Base-by-base conservation (phyloP, 2,797 vertebrate genomes). In the Oophaga sylvatica region DNA sequence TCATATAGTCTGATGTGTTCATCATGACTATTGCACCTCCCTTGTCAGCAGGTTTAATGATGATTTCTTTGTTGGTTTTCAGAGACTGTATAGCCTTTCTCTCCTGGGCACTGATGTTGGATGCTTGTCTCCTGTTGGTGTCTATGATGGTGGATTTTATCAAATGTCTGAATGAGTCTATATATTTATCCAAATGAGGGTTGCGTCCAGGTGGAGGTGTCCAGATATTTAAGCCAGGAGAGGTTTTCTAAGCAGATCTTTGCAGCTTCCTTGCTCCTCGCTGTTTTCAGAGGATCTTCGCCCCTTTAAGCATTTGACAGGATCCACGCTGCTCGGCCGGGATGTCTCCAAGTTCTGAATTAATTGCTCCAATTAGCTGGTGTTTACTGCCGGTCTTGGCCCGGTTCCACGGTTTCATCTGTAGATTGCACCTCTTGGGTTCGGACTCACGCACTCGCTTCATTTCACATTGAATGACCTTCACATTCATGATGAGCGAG, bases 381-480 rank as follows among this genome's bases (percentile, higher is more conserved):
- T 90, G 87, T 87, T 91, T 90, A 68, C 87, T 89, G 68, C 90
- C 15, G 81, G 26, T 79, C 79, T 81, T 90, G 87, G 80, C 84
- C 86, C 2, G 19, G 22, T 59, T 89, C 60, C 83, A 85, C 70
- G 29, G 81, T 62, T 60, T 65, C 88, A 82, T 19, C 45, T 87
- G 65, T 67, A 84, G 83, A 81, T 63, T 85, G 68, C 26, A 76
- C 20, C 26, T 80, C 75, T 48, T 80, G 87, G 83, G 76, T 86
- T 57, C 35, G 65, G 3, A 20, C 56, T 75, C 89, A 83, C 77
- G 70, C 67, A 0, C 19, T 48, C 60, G 3, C 19, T 22, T 56
- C 8, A 15, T 76, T 75, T 82, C 71, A 70, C 79, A 82, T 89
- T 86, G 70, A 86, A 67, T 82, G 68, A 70, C 80, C 63, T 20